phyloP scores from a whole-genome alignment of 2,113 vertebrate genomes.

The Naja naja region DNA sequence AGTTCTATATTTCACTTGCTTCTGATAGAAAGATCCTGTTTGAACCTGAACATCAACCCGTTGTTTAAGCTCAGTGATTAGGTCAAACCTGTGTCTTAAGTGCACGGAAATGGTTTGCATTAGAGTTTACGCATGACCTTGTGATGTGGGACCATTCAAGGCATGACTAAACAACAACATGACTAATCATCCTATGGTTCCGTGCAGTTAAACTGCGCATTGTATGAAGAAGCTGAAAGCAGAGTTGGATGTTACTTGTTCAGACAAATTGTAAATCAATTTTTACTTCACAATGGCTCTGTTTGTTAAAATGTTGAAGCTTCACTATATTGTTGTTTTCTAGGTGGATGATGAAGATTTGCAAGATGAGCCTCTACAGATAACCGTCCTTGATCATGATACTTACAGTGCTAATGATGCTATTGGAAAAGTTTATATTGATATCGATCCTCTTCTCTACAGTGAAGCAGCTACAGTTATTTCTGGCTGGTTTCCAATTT shows the following conservation, averaged over 20 bases:
- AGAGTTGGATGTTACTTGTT: not conserved
- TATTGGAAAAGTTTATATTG: constrained; percentile 98
- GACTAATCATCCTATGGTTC: not conserved
- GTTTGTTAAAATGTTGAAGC: not conserved
- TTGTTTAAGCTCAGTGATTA: not conserved
- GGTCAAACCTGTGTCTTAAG: not conserved
- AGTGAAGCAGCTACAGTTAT: constrained; percentile 95
- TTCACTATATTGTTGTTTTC: constrained; percentile 16
- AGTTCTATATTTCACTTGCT: not conserved
- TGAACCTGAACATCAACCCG: not conserved
- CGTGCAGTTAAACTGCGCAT: not conserved
- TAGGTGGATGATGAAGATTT: constrained; percentile 99
- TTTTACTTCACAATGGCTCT: not conserved
- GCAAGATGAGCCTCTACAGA: constrained; percentile 95
- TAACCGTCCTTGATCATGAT: constrained; percentile 96
- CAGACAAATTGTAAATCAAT: not conserved
- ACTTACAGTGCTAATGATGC: constrained; percentile 98
- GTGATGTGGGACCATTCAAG: not conserved
- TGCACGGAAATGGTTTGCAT: not conserved
- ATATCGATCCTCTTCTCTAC: constrained; percentile 93
- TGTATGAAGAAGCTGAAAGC: not conserved
- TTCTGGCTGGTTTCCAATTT: constrained; percentile 99
- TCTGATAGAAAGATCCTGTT: not conserved
- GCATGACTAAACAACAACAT: not conserved
- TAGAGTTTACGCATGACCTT: not conserved